Evolutionary conservation across 1,140 invertebrate species (phyloP).

Genomic region (Meloidogyne exigua): DNA sequence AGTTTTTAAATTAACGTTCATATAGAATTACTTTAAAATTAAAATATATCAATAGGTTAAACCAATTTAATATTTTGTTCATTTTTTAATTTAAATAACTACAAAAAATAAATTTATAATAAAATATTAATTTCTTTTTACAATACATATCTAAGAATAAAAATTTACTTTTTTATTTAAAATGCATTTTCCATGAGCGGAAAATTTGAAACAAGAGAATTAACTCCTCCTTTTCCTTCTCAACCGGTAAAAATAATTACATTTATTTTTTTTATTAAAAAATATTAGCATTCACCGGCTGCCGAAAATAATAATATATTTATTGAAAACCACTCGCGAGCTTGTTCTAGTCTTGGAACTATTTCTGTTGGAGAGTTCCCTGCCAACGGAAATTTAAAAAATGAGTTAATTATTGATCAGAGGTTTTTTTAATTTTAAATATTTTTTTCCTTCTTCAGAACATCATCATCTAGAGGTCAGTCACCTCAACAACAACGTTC

Average conservation of each 20-base stretch:
- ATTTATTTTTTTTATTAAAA: no score
- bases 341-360: not conserved
- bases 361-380: not conserved
- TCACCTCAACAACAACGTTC: conserved; percentile 4
- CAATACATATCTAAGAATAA: not conserved
- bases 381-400: not conserved
- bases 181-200: not conserved
- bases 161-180: not conserved
- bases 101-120: no score
- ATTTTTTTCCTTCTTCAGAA: not conserved
- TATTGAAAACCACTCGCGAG: not conserved
- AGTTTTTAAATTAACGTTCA: no score
- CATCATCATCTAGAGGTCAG: not conserved
- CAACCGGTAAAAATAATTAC: not conserved
- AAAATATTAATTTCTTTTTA: no score
- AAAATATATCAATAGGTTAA: no score
- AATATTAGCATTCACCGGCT: not conserved
- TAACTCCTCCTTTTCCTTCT: not conserved
- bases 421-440: not conserved
- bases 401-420: not conserved
- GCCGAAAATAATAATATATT: not conserved
- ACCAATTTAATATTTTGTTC: no score
- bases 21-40: no score
- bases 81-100: no score
- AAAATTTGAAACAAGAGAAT: not conserved